Evolutionary conservation across 2,113 vertebrate species (phyloP).

Genomic region (Camelus bactrianus): DNA sequence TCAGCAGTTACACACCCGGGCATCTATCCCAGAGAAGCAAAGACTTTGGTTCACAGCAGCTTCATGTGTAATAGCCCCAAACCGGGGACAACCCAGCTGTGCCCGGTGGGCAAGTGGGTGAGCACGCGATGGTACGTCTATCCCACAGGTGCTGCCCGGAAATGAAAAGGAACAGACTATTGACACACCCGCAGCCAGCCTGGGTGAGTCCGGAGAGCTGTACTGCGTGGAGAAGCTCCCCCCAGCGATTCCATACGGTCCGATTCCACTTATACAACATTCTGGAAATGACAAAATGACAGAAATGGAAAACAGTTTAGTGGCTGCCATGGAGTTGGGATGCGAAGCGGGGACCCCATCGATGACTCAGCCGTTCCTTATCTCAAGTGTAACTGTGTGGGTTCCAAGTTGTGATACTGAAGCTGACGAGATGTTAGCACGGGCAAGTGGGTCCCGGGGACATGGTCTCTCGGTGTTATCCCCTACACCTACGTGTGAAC

Average conservation of each 20-base stretch:
- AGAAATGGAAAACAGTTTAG: not conserved
- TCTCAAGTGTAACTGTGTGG: fast-evolving
- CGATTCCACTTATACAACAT: fast-evolving
- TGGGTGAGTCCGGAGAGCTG: fast-evolving
- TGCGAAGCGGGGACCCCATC: fast-evolving
- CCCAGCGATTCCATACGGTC: fast-evolving
- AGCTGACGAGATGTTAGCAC: fast-evolving
- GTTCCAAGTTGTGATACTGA: fast-evolving
- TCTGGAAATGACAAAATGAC: fast-evolving
- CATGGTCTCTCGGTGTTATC: fast-evolving
- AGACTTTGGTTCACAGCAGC: not conserved
- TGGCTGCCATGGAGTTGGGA: not conserved
- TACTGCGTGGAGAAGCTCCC: fast-evolving
- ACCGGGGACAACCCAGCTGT: fast-evolving
- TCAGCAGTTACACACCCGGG: fast-evolving
- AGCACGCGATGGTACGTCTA: fast-evolving
- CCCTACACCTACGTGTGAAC: fast-evolving
- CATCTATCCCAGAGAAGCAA: fast-evolving
- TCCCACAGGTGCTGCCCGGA: fast-evolving
- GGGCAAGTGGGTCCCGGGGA: fast-evolving
- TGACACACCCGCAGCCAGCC: too few species aligned
- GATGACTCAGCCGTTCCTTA: fast-evolving
- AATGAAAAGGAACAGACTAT: too few species aligned
- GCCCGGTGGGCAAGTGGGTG: fast-evolving
- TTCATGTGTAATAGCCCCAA: not conserved